phyloP scores from a whole-genome alignment of 2,797 vertebrate species.

The Synanceia verrucosa region DNA sequence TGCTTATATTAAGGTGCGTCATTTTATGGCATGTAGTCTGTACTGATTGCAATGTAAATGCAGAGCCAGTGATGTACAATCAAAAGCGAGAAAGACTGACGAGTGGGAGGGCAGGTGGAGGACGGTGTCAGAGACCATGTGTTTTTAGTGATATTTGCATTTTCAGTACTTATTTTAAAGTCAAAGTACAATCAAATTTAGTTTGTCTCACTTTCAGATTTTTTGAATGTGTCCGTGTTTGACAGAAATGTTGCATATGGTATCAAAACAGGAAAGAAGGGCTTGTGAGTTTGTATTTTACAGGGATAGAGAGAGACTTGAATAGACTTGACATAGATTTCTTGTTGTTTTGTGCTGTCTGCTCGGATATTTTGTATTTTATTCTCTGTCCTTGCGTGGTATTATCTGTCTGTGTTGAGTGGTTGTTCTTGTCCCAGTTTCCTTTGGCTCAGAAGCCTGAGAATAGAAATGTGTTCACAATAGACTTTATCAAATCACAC shows the following conservation, averaged over 20 bases:
- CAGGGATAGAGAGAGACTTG: neutral
- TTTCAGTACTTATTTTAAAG: no score
- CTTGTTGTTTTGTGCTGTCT: neutral
- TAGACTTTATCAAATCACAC: neutral
- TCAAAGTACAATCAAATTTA: neutral
- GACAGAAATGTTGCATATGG: neutral
- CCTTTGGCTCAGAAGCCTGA: constrained; percentile 3
- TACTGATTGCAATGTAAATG: no score
- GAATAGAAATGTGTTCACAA: neutral
- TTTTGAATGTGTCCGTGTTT: neutral
- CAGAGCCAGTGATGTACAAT: no score
- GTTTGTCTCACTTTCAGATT: neutral
- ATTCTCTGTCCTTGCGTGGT: neutral
- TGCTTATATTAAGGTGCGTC: no score
- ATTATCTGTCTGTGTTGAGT: constrained; percentile 3
- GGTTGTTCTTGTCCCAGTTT: constrained; percentile 5
- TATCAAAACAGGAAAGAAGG: neutral
- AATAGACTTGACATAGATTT: constrained; percentile 8
- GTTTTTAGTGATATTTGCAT: no score
- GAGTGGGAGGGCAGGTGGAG: no score
- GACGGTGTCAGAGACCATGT: no score
- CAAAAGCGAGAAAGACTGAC: no score
- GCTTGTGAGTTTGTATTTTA: neutral
- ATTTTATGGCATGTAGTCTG: no score
- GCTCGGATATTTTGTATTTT: constrained; percentile 7